phyloP scores from a whole-genome alignment of 1,140 invertebrate species.

The Drosophila ercepeae region DNA sequence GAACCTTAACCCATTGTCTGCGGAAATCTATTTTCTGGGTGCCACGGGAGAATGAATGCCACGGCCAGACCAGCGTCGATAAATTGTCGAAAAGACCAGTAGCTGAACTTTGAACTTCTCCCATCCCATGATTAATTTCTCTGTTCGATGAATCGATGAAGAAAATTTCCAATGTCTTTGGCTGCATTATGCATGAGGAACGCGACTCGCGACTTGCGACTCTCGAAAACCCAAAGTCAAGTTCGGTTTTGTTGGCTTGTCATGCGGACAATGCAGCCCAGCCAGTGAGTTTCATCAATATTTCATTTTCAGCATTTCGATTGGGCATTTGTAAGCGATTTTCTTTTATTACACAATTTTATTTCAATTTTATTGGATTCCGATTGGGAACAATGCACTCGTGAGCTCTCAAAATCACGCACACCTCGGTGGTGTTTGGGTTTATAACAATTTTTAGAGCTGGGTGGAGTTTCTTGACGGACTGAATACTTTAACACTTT shows the following conservation, averaged over 20 bases:
- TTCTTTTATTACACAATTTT: constrained; percentile 70
- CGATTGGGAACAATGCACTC: constrained; percentile 47
- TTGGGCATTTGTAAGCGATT: constrained; percentile 59
- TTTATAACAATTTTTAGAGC: constrained; percentile 14
- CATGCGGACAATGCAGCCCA: constrained; percentile 54
- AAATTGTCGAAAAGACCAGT: constrained; percentile 65
- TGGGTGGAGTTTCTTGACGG: constrained; percentile 10
- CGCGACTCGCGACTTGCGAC: not conserved
- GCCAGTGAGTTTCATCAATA: constrained; percentile 68
- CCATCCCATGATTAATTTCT: constrained; percentile 32
- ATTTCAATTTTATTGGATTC: constrained; percentile 55
- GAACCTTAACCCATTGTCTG: constrained; percentile 22
- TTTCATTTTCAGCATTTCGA: constrained; percentile 64
- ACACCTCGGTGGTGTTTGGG: constrained; percentile 23
- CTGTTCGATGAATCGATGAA: constrained; percentile 1
- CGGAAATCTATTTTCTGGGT: constrained; percentile 19
- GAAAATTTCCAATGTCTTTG: constrained; percentile 68
- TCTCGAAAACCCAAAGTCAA: constrained; percentile 7
- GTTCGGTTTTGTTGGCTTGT: constrained; percentile 34
- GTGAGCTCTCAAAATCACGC: constrained; percentile 45
- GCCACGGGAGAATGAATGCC: constrained; percentile 63
- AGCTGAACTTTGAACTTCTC: constrained; percentile 26
- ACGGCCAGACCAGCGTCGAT: constrained; percentile 56
- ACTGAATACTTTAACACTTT: constrained; percentile 47
- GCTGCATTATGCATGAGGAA: constrained; percentile 71